Percentiles rank a stretch among this genome's conserved stretches.
Evolutionary conservation across 2,797 vertebrate species (phyloP).

Genomic region (Diceros bicornis): DNA sequence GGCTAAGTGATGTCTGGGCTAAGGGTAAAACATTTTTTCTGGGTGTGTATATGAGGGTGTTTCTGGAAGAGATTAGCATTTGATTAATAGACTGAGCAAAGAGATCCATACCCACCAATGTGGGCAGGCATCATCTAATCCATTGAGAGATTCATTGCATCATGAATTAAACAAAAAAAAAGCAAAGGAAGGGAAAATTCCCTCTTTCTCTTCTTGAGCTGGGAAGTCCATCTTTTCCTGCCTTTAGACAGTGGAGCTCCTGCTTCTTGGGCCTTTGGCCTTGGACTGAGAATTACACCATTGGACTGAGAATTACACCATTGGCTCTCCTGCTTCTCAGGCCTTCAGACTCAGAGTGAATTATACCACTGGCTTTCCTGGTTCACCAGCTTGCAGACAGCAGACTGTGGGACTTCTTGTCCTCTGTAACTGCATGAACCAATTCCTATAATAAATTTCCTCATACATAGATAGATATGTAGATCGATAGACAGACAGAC

Average conservation of each 20-base stretch:
- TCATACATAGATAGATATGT: too few relatives aligned
- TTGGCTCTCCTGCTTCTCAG: not conserved
- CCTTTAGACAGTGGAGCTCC: not conserved
- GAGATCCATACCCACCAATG: not conserved
- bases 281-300: not conserved
- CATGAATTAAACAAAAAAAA: not conserved
- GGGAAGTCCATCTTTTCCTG: not conserved
- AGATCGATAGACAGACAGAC: too few relatives aligned
- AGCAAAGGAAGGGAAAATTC: not conserved
- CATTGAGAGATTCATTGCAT: not conserved
- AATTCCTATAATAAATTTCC: not conserved
- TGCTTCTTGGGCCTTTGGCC: not conserved
- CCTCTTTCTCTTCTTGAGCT: not conserved
- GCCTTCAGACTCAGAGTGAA: not conserved
- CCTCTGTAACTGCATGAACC: not conserved
- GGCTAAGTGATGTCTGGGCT: not conserved
- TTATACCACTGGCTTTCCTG: not conserved
- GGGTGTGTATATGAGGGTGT: not conserved
- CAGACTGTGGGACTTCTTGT: not conserved
- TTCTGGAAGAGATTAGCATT: not conserved
- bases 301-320: too few relatives aligned
- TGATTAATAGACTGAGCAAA: not conserved
- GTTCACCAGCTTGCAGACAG: not conserved
- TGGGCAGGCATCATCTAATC: not conserved
- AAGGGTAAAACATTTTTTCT: not conserved